A percentile compares a stretch with the other conserved stretches of the same genome.
phyloP scores from a whole-genome alignment of 1,140 invertebrate genomes.

The Mamestra configurata region DNA sequence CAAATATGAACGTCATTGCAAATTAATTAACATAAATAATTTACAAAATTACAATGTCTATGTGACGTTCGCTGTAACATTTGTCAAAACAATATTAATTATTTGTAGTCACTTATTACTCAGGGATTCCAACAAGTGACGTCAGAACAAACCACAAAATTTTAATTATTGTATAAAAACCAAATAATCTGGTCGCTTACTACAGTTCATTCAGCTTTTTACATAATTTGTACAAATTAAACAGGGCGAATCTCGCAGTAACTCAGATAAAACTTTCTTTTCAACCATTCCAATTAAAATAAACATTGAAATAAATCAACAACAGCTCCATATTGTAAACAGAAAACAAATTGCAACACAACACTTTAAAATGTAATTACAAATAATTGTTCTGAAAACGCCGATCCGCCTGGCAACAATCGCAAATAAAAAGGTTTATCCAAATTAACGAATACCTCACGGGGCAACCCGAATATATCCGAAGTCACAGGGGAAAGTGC shows the following conservation, averaged over 20 bases:
- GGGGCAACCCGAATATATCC: conserved; percentile 38
- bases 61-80: neutral
- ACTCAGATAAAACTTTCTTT: neutral
- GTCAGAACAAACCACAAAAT: no score
- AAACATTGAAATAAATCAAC: conserved; percentile 29
- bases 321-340: conserved; percentile 40
- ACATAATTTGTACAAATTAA: neutral
- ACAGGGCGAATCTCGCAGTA: neutral
- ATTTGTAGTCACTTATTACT: no score
- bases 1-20: neutral
- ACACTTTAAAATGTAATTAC: conserved; percentile 45
- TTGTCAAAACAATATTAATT: no score
- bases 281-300: conserved; percentile 29
- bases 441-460: conserved; percentile 61
- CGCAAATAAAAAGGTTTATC: conserved; percentile 56
- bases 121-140: no score
- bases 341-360: conserved; percentile 35
- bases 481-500: conserved; percentile 68
- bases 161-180: no score
- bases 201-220: no score
- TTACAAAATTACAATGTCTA: neutral
- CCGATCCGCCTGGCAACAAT: conserved; percentile 53
- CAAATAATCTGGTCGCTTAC: no score
- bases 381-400: conserved; percentile 43
- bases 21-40: neutral